These are phyloP conservation scores for Aegotheles bennettii DNA, from an alignment of 2,113 vertebrate species.

Conservation along the genomic window DNA sequence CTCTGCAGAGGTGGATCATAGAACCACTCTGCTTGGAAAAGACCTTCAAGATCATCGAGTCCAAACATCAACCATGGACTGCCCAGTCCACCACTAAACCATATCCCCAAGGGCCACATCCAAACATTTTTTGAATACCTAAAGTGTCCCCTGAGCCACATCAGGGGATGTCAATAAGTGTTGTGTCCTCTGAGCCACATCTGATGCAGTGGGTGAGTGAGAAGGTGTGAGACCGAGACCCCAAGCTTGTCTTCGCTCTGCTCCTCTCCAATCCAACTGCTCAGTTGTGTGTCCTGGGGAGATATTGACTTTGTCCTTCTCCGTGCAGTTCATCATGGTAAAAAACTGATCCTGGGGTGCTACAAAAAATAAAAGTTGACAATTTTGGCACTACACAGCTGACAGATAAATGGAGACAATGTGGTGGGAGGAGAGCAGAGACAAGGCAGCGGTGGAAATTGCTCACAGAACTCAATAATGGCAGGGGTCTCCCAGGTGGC, in stretches of 20 bases:
- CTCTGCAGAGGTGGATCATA: too few relatives aligned
- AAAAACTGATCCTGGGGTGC: too few relatives aligned
- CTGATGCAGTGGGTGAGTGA: background rate
- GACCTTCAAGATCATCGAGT: too few relatives aligned
- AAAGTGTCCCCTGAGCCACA: background rate
- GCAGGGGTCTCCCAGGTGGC: background rate
- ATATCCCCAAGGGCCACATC: too few relatives aligned
- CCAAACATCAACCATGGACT: too few relatives aligned
- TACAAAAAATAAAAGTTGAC: too few relatives aligned
- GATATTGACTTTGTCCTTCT: background rate
- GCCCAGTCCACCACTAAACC: too few relatives aligned
- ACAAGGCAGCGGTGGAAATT: background rate
- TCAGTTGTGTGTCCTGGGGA: background rate
- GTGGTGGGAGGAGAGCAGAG: background rate
- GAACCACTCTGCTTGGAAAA: too few relatives aligned
- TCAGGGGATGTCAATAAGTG: too few relatives aligned
- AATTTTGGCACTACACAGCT: background rate
- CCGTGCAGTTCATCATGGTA: background rate
- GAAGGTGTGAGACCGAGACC: too few relatives aligned
- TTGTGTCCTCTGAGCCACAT: background rate
- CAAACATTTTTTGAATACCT: too few relatives aligned
- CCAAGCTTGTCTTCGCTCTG: accelerated
- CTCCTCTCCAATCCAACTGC: background rate
- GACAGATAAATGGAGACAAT: background rate
- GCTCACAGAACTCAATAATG: background rate